phyloP scores from a whole-genome alignment of 1,140 invertebrate genomes.

The Pinna nobilis region DNA sequence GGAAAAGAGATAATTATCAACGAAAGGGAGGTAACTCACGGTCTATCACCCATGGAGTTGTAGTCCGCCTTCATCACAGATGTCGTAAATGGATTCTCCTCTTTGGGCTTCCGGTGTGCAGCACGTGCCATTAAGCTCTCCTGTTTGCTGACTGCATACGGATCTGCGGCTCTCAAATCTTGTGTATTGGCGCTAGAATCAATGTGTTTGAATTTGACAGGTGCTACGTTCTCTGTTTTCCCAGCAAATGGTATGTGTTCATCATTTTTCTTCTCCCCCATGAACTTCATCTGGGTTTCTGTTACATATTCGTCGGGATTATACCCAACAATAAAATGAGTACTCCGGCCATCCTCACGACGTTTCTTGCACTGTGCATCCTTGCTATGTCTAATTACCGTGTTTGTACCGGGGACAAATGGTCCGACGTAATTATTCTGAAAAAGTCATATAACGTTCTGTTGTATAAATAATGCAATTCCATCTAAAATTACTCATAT shows the following conservation, averaged over 20 bases:
- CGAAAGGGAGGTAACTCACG: conserved; percentile 43
- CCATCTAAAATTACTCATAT: too few relatives aligned
- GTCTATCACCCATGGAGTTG: conserved; percentile 41
- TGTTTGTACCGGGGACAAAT: conserved; percentile 42
- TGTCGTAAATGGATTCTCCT: conserved; percentile 41
- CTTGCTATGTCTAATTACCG: conserved; percentile 30
- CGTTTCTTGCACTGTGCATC: conserved; percentile 39
- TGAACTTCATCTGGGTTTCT: conserved; percentile 49
- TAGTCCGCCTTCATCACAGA: conserved; percentile 63
- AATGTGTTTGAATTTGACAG: conserved; percentile 45
- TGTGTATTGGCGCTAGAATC: conserved; percentile 53
- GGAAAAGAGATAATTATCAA: background rate
- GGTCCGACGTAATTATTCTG: conserved; percentile 60
- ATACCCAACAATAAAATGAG: conserved; percentile 58
- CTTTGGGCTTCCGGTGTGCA: conserved; percentile 20
- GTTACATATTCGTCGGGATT: conserved; percentile 49
- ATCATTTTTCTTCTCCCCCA: conserved; percentile 50
- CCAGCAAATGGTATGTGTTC: conserved; percentile 43
- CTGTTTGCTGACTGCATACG: conserved; percentile 44
- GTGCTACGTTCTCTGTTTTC: conserved; percentile 45
- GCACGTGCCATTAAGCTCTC: conserved; percentile 51
- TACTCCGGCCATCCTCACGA: conserved; percentile 46
- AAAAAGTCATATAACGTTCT: too few relatives aligned
- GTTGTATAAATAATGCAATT: too few relatives aligned
- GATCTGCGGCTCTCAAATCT: conserved; percentile 49